These are phyloP conservation scores for Prinia subflava DNA, from an alignment of 2,113 vertebrate genomes.

Conservation along the genomic window DNA sequence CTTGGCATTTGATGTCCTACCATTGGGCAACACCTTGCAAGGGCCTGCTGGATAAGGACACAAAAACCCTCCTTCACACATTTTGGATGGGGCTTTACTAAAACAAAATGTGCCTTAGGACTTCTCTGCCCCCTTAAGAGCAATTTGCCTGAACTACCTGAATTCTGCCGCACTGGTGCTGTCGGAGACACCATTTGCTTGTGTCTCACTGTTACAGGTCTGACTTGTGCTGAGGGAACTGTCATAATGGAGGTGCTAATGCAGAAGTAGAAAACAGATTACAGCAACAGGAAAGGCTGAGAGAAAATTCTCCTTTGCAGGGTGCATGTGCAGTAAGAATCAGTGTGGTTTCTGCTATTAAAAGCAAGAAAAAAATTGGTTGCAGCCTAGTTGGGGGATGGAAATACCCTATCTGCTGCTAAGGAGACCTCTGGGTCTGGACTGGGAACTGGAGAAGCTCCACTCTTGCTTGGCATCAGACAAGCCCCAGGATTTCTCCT, in stretches of 20 bases:
- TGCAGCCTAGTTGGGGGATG: not conserved
- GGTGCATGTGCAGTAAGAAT: not conserved
- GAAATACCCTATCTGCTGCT: not conserved
- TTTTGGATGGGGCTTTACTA: not conserved
- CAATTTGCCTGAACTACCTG: not conserved
- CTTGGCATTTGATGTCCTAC: accelerated
- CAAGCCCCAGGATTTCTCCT: not conserved
- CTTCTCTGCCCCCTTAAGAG: not conserved
- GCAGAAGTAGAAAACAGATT: not conserved
- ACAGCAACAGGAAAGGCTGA: not conserved
- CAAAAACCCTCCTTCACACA: not conserved
- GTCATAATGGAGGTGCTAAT: not conserved
- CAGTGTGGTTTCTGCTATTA: not conserved
- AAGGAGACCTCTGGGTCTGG: not conserved
- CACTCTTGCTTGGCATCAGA: not conserved
- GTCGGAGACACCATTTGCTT: not conserved
- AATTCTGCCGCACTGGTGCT: not conserved
- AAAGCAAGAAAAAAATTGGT: not conserved
- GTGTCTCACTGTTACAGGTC: not conserved
- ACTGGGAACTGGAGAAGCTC: not conserved
- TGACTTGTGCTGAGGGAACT: not conserved
- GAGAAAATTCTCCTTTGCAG: not conserved
- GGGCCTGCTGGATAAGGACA: not conserved
- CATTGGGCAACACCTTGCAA: not conserved
- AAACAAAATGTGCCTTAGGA: not conserved